These are phyloP conservation scores for Pocota personata DNA, from an alignment of 2,888 invertebrate species.

Conservation along the genomic window DNA sequence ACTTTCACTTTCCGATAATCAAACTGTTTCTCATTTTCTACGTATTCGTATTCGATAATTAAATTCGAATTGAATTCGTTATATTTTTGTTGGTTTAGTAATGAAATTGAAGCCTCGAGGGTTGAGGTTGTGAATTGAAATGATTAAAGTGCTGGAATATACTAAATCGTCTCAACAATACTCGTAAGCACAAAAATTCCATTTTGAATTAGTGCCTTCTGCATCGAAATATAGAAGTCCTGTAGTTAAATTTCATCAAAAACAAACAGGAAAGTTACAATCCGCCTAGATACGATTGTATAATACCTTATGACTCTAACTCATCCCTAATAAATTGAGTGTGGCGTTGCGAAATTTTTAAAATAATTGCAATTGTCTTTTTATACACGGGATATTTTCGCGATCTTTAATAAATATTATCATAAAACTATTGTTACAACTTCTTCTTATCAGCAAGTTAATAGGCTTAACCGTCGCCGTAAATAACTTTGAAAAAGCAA, in stretches of 20 bases:
- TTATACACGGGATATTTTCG: too few species aligned
- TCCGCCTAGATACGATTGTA: too few species aligned
- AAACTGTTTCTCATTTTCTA: background rate
- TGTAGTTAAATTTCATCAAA: background rate
- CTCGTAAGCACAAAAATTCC: background rate
- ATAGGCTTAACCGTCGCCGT: too few species aligned
- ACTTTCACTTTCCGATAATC: background rate
- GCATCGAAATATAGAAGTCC: background rate
- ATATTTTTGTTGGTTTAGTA: background rate
- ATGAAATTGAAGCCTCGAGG: constrained; percentile 3
- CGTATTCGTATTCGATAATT: constrained; percentile 2
- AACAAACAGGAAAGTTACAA: too few species aligned
- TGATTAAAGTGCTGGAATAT: constrained; percentile 8
- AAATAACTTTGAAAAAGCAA: too few species aligned
- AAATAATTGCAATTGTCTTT: too few species aligned
- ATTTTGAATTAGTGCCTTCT: background rate
- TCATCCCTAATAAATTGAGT: too few species aligned
- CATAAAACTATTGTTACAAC: too few species aligned
- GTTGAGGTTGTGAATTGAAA: background rate
- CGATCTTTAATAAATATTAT: too few species aligned
- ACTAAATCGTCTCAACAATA: constrained; percentile 7
- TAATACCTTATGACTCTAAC: too few species aligned
- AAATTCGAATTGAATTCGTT: background rate
- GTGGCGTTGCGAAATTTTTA: too few species aligned
- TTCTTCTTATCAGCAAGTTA: too few species aligned